These are phyloP conservation scores for Hydraecia micacea DNA, from an alignment of 2,888 invertebrate genomes.

Conservation along the genomic window DNA sequence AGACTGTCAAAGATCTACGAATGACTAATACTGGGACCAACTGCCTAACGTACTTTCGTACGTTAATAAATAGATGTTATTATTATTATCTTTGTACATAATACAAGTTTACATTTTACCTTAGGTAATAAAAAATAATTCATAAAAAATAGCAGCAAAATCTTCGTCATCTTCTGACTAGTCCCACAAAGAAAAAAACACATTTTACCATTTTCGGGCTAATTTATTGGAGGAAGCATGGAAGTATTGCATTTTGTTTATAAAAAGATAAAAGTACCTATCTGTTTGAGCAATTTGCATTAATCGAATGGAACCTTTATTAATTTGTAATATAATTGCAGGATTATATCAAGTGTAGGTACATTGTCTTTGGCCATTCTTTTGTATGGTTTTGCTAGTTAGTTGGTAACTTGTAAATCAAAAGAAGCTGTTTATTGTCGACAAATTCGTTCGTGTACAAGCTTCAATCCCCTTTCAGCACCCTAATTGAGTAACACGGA, in stretches of 20 bases:
- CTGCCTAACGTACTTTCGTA: neutral
- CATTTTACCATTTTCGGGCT: neutral
- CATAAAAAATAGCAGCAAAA: constrained; percentile 20
- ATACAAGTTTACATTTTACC: constrained; percentile 36
- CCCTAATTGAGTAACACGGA: too few species aligned
- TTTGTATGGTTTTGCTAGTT: neutral
- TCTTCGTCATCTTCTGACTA: constrained; percentile 40
- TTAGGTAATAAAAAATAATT: constrained; percentile 28
- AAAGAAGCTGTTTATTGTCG: neutral
- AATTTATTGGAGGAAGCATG: constrained; percentile 28
- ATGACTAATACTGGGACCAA: too few species aligned
- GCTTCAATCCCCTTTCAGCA: neutral
- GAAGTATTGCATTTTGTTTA: constrained; percentile 18
- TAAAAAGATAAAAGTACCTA: constrained; percentile 19
- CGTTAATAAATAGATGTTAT: neutral
- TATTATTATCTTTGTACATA: neutral
- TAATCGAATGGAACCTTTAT: neutral
- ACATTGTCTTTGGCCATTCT: neutral
- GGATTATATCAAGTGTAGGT: neutral
- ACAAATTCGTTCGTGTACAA: neutral
- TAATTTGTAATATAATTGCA: constrained; percentile 6
- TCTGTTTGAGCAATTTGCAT: constrained; percentile 3
- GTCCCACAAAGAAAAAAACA: constrained; percentile 2
- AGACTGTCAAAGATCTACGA: neutral
- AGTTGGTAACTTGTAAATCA: neutral